Base-by-base conservation (phyloP, 2,888 invertebrate species). In the Erannis defoliaria region DNA sequence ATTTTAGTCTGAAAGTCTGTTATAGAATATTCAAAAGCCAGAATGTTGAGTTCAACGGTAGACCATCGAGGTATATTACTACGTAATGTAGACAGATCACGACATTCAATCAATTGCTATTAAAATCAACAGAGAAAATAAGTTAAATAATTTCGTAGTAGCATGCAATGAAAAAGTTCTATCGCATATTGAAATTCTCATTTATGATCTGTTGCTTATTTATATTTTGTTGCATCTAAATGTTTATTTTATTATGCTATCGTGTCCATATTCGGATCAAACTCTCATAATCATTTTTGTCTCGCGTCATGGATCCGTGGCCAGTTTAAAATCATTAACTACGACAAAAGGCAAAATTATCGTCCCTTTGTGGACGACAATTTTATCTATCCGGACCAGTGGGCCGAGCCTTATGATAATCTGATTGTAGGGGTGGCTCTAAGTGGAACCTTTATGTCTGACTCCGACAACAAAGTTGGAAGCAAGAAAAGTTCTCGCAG, bases 351-450 rank as follows among this genome's bases (percentile, higher is more conserved):
- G 75, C 77, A 73, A 77, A 78, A 73, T 75, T 75, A 67, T 64
- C 60, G 58, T 75, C 81, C 85, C 88, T 88, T 89, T 89, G 88
- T 86, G 78, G 72, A 77, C 74, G 80, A 80, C 85, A 86, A 89
- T 86, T 82, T 89, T 90, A 90, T 90, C 90, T 89, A 80, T 84
- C 66, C 87, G 88, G 85, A 85, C 84, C 85, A 78, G 70, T 88
- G 86, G 80, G 70, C 82, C 78, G 83, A 77, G 80, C 78, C 81
- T 84, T 84, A 81, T 85, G 82, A 86, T 88, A 86, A 89, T 86
- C 84, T 82, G 80, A 85, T 86, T 82, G 80, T 74, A 71, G 74
- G 79, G 76, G 73, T 67, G 68, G 71, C 70, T 73, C 73, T 60
- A 67, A 71, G 69, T 65, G 66, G 62, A 48, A 62, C 59, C 48